These are phyloP conservation scores for Drosophila merina DNA, from an alignment of 2,888 invertebrate genomes.

Conservation along the genomic window DNA sequence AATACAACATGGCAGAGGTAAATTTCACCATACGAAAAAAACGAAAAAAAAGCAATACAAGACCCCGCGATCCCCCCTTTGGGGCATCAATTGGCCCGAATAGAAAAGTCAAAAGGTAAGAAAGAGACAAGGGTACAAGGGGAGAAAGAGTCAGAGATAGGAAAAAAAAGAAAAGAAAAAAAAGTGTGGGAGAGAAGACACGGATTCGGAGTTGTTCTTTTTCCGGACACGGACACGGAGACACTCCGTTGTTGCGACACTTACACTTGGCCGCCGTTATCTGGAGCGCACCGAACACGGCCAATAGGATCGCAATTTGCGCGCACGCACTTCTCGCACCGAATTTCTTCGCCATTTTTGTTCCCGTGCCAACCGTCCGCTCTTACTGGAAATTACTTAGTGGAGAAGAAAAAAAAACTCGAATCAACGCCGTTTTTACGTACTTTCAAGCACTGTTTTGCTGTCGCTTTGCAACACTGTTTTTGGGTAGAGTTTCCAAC, in stretches of 20 bases:
- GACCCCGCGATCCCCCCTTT: neutral
- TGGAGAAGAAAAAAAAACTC: neutral
- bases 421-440: neutral
- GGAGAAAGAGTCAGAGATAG: slow-evolving; percentile 2
- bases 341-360: slow-evolving; percentile 70
- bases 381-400: neutral
- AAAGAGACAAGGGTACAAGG: slow-evolving; percentile 1
- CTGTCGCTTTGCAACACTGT: neutral
- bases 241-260: slow-evolving; percentile 27
- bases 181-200: neutral
- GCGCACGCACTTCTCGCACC: slow-evolving; percentile 65
- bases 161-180: slow-evolving; percentile 2
- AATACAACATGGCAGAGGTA: slow-evolving; percentile 68
- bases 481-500: neutral
- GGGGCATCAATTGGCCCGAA: neutral
- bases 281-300: slow-evolving; percentile 57
- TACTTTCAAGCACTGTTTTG: neutral
- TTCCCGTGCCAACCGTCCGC: slow-evolving; percentile 23
- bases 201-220: neutral
- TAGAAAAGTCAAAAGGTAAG: slow-evolving; percentile 11
- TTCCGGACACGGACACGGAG: neutral
- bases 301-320: slow-evolving; percentile 65
- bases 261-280: slow-evolving; percentile 60
- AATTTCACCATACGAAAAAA: slow-evolving; percentile 66
- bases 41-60: neutral